Conservation (phyloP, 2,888 invertebrate genomes). For the Acheta domesticus region DNA sequence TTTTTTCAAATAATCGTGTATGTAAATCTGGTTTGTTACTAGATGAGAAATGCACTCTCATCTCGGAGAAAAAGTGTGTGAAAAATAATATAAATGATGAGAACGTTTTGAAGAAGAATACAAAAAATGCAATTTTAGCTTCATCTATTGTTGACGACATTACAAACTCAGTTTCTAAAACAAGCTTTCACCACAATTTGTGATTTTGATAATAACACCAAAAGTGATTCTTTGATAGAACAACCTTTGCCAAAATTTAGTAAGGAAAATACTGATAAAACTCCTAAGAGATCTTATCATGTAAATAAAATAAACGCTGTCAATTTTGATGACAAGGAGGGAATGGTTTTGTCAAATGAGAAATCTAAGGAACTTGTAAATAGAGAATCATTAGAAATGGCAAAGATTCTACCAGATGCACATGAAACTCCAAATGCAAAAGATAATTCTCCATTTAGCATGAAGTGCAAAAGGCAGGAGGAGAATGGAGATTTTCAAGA, state of each 20-base stretch:
- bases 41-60: neutral
- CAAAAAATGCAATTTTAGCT: neutral
- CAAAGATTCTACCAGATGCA: neutral
- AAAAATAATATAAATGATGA: neutral
- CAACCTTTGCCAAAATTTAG: too few species aligned
- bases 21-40: neutral
- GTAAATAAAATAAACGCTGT: too few species aligned
- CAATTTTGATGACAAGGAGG: neutral
- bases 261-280: neutral
- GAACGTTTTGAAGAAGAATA: neutral
- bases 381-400: neutral
- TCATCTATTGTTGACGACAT: slow-evolving; percentile 1
- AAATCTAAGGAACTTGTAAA: neutral
- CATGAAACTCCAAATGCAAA: neutral
- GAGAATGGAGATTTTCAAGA: neutral
- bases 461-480: too few species aligned
- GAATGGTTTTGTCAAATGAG: neutral
- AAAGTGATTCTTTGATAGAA: neutral
- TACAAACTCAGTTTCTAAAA: slow-evolving; percentile 38
- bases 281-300: neutral
- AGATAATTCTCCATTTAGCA: neutral
- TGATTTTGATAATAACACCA: neutral
- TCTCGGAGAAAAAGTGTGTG: neutral
- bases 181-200: slow-evolving; percentile 36
- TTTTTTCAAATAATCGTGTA: neutral